Evolutionary conservation across 2,113 vertebrate genomes (phyloP).

Genomic region (Catagonus wagneri): DNA sequence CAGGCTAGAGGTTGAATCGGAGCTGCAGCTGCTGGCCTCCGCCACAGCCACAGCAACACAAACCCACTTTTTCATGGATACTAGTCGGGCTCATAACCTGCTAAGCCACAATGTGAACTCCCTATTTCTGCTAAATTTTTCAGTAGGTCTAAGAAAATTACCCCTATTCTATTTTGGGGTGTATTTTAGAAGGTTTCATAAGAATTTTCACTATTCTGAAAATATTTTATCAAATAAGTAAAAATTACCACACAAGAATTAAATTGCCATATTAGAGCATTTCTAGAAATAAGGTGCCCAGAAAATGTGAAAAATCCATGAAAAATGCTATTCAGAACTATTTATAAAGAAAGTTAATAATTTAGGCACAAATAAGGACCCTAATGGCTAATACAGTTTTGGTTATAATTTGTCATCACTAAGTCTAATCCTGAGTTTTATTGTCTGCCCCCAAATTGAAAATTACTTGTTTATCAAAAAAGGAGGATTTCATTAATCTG

Average conservation of each 20-base stretch:
- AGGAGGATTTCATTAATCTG: background rate
- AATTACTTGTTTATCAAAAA: background rate
- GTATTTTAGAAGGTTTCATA: background rate
- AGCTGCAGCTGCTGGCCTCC: too few relatives aligned
- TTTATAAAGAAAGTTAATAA: conserved; percentile 25
- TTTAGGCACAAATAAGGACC: background rate
- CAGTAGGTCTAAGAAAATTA: background rate
- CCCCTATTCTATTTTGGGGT: background rate
- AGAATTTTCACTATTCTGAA: conserved; percentile 45
- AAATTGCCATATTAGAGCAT: background rate
- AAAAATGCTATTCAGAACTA: background rate
- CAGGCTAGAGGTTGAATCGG: too few relatives aligned
- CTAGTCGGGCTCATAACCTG: too few relatives aligned
- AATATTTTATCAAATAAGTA: background rate
- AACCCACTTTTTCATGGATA: too few relatives aligned
- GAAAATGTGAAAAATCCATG: background rate
- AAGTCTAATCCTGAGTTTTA: background rate
- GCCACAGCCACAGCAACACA: too few relatives aligned
- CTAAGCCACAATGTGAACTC: too few relatives aligned
- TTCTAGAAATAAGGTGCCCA: conserved; percentile 3
- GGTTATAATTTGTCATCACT: conserved; percentile 18
- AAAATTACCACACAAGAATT: conserved; percentile 11
- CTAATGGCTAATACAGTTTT: background rate
- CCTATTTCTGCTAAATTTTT: background rate
- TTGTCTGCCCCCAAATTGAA: background rate